Base-by-base conservation (phyloP, 2,113 vertebrate genomes). In the Amia ocellicauda region DNA sequence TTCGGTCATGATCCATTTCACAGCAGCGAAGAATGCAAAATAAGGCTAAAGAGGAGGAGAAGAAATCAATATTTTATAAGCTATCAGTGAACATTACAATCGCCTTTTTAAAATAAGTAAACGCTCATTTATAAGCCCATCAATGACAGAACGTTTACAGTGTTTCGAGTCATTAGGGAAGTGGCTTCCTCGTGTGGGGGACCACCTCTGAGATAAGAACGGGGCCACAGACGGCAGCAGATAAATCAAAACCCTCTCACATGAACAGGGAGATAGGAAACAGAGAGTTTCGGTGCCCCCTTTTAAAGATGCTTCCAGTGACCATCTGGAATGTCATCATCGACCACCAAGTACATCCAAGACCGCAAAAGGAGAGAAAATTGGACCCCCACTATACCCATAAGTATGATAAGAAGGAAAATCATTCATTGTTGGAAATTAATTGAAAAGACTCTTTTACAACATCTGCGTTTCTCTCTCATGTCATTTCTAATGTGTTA, bases 1-100 rank as follows among this genome's bases (percentile, higher is more conserved):
- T 79, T 99, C 94, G 16, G 94, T 96, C 84, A 97, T 85, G 80
- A 98, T 91, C 95, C 94, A 98, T 84, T 96, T 98, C 63, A 93
- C 79, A 53, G 92, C 90, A 52, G 94, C 90, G 74, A 96, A 90
- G 83, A 96, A 86, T 71, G 94, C 90, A 70, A 96, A 93, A 78
- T 97, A 98, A 60, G 97, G 97, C 97, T 99, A 79, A 74, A 90
- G 76, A 62, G 69, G 45, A 66, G 7, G 20, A 26, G 26, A 78
- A 45, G 4, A 54, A 42, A 16, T n/a, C n/a, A 64, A 51, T 66
- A 61, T 19, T 8, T n/a, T n/a, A 42, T 10, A 40, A 24, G 31
- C 31, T 58, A 29, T 64, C 55, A 64, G 14, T 19, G 14, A 27
- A 60, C 31, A 51, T 49, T 22, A 58, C 16, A 20, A 17, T 41